phyloP scores from a whole-genome alignment of 1,140 invertebrate genomes.

The Ips typographus region DNA sequence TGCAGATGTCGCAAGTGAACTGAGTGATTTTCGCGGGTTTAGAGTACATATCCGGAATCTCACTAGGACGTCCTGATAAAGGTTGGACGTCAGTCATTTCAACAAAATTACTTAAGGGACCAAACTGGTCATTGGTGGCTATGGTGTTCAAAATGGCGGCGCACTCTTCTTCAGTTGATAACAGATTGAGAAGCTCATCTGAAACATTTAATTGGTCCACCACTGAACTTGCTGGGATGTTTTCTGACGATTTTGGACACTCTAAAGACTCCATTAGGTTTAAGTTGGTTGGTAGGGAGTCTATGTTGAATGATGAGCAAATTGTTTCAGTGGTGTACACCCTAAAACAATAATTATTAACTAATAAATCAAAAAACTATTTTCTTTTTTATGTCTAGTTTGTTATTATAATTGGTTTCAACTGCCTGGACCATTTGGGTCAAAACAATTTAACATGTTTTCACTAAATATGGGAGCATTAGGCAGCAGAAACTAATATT shows the following conservation, averaged over 20 bases:
- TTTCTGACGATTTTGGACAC: constrained; percentile 33
- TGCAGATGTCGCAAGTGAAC: constrained; percentile 22
- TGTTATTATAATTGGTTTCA: too few relatives aligned
- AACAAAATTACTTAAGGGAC: constrained; percentile 38
- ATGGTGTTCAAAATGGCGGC: constrained; percentile 45
- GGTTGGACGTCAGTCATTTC: constrained; percentile 26
- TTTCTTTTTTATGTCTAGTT: too few relatives aligned
- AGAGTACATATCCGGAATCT: neutral
- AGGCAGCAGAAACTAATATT: too few relatives aligned
- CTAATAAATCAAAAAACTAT: too few relatives aligned
- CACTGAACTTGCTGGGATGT: constrained; percentile 40
- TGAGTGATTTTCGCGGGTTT: constrained; percentile 4
- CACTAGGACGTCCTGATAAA: constrained; percentile 13
- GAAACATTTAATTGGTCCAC: constrained; percentile 44
- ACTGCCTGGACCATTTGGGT: too few relatives aligned
- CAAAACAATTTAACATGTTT: too few relatives aligned
- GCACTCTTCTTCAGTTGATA: constrained; percentile 46
- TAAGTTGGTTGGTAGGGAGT: constrained; percentile 28
- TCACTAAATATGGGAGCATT: too few relatives aligned
- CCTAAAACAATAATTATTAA: constrained; percentile 4
- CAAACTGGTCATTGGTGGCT: constrained; percentile 42
- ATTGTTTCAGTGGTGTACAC: neutral
- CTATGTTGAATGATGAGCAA: constrained; percentile 30
- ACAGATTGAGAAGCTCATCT: constrained; percentile 43
- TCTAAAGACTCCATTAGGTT: constrained; percentile 37